Base-by-base conservation (phyloP, 2,113 vertebrate species). In the Corythaeola cristata region DNA sequence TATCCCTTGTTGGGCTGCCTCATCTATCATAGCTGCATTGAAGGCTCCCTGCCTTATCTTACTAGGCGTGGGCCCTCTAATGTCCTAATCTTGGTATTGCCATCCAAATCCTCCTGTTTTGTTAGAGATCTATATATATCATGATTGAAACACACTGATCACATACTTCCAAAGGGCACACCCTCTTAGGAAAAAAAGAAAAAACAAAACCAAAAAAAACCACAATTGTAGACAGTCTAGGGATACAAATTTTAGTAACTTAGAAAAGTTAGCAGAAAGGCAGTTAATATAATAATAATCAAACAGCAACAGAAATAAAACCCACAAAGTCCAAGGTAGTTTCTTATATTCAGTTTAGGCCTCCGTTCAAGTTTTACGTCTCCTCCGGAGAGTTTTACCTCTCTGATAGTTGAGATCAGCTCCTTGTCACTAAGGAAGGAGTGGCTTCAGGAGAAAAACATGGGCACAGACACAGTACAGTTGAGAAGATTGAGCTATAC, bases 31-130 rank as follows among this genome's bases (percentile, higher is more conserved):
- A 53, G 13, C n/a, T 24, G n/a, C 52, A 71, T 2, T 52, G 28
- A 79, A n/a, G 33, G 24, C 35, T 68, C 76, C 68, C 58, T 56
- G 55, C 23, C 56, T 86, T 20, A 45, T 3, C 52, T 26, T 22
- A 47, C 11, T 1, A 45, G 15, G 8, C 3, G 0, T 3, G 53
- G 5, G 18, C 10, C 27, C 39, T 39, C 44, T 68, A 11, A 84
- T 32, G 41, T 12, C 55, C 67, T 69, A 22, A 66, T 7, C 53
- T 13, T n/a, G 45, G 24, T 53, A 37, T 28, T 53, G 41, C 50
- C 83, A 55, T 47, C 8, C 15, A 92, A 84, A 63, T 14, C 60
- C 47, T 44, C 47, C 83, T 45, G 35, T 19, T 72, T 24, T 45
- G 21, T 72, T 66, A 23, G n/a, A 85, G 27, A 89, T n/a, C 22